A percentile compares a stretch with the other conserved stretches of the same genome.
phyloP scores from a whole-genome alignment of 2,797 vertebrate genomes.

The Hapalemur alaotrensis region DNA sequence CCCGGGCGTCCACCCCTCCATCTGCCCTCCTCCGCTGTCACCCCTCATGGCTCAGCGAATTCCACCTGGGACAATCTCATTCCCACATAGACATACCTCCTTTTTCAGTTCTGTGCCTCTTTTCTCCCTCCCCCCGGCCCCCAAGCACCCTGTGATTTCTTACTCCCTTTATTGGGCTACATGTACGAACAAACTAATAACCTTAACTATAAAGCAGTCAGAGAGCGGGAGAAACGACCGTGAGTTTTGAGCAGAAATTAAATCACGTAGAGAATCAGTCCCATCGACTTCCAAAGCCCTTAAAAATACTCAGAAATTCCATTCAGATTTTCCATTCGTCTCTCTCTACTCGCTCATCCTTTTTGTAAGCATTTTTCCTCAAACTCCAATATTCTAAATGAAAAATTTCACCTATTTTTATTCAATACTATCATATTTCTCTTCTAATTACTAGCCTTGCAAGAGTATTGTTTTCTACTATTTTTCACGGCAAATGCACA shows the following conservation, averaged over 20 bases:
- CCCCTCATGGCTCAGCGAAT: not conserved
- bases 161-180: not conserved
- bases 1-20: not conserved
- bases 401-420: conserved; percentile 56
- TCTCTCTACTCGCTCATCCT: not conserved
- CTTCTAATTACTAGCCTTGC: conserved; percentile 71
- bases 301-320: not conserved
- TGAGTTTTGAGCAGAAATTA: not conserved
- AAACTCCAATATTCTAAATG: conserved; percentile 26
- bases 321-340: not conserved
- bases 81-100: rapidly evolving
- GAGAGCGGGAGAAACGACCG: too few species aligned
- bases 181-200: not conserved
- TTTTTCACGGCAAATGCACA: conserved; percentile 70
- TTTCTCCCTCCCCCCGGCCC: not conserved
- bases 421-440: conserved; percentile 63
- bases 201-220: not conserved
- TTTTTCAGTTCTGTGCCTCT: not conserved
- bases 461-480: conserved; percentile 68
- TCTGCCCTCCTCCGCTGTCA: not conserved
- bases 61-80: not conserved
- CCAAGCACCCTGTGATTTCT: not conserved
- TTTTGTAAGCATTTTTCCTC: conserved; percentile 31
- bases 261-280: not conserved
- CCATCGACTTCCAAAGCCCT: not conserved